These are phyloP conservation scores for Ochotona princeps DNA, from an alignment of 2,113 vertebrate genomes.

Conservation along the genomic window DNA sequence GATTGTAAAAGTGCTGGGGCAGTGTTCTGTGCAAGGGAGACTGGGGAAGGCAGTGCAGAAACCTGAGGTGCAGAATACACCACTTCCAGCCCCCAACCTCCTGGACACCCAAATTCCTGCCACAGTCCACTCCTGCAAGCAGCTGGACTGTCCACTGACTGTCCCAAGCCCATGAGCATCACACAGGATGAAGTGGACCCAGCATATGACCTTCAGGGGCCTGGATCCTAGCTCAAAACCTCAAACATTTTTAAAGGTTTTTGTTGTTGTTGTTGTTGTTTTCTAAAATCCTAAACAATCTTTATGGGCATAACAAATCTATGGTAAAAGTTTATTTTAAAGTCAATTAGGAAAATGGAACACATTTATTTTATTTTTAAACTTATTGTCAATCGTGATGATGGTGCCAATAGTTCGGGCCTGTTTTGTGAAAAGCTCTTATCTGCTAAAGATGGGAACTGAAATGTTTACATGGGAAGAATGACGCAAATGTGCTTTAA, in stretches of 20 bases:
- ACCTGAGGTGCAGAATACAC: not conserved
- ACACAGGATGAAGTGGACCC: not conserved
- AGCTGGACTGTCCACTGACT: fast-evolving
- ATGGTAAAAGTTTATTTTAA: not conserved
- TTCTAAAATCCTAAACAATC: not conserved
- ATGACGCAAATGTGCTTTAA: not conserved
- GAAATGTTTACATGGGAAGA: not conserved
- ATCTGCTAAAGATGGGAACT: not conserved
- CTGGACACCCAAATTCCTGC: not conserved
- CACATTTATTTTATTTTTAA: not conserved
- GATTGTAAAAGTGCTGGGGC: not conserved
- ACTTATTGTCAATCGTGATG: not conserved
- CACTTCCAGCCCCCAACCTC: not conserved
- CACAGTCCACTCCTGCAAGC: not conserved
- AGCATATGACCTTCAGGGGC: not conserved
- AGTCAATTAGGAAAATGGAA: not conserved
- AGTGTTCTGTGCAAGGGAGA: not conserved
- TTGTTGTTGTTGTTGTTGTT: not conserved
- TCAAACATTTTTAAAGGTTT: not conserved
- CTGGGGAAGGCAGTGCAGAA: not conserved
- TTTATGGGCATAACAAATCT: not conserved
- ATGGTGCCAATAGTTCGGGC: not conserved
- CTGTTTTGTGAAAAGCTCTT: not conserved
- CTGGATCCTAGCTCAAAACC: not conserved
- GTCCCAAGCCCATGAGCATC: not conserved